Conservation (phyloP, 2,888 invertebrate genomes). For the Troides helena region DNA sequence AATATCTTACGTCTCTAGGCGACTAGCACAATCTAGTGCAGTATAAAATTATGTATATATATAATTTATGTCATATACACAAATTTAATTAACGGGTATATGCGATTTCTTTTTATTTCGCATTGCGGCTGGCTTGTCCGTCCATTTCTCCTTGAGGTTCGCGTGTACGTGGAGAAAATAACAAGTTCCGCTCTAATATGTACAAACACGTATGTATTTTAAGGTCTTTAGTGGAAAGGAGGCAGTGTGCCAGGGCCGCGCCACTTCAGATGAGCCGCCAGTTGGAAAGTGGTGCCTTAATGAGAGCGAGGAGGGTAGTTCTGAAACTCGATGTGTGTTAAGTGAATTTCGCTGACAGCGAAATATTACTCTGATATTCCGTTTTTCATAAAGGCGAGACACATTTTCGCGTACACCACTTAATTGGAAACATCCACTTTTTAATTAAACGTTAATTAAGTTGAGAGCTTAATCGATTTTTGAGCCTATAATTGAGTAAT, state of each 20-base stretch:
- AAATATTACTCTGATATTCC: constrained; percentile 4
- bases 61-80: too few relatives aligned
- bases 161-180: constrained; percentile 16
- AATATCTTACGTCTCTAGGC: too few relatives aligned
- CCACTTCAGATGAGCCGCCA: constrained; percentile 48
- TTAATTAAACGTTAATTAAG: constrained; percentile 12
- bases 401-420: background rate
- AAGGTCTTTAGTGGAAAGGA: constrained; percentile 39
- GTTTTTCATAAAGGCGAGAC: background rate
- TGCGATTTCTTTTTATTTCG: background rate
- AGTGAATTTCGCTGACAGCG: constrained; percentile 35
- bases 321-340: constrained; percentile 33
- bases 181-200: constrained; percentile 27
- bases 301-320: constrained; percentile 45
- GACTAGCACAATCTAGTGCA: too few relatives aligned
- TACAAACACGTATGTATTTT: constrained; percentile 23
- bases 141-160: constrained; percentile 5
- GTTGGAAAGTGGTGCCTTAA: constrained; percentile 47
- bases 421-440: constrained; percentile 2
- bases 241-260: constrained; percentile 63
- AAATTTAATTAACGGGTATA: too few relatives aligned
- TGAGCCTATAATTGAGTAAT: background rate
- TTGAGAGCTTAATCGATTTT: constrained; percentile 1
- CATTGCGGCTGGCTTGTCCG: constrained; percentile 1
- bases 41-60: too few relatives aligned